phyloP scores from a whole-genome alignment of 2,888 invertebrate species.

The Plutella xylostella region DNA sequence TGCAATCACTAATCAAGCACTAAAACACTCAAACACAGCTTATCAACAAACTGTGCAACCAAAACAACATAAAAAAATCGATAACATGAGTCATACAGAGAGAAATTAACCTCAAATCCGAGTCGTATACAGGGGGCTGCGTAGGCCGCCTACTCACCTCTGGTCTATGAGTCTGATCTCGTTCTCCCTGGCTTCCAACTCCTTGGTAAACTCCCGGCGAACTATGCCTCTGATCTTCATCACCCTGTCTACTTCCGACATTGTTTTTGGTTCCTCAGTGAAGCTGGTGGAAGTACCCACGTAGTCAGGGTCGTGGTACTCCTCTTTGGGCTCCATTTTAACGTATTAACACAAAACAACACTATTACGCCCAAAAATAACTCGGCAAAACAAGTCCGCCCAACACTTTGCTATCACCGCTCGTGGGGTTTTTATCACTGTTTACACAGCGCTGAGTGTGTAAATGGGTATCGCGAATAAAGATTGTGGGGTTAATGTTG shows the following conservation, averaged over 20 bases:
- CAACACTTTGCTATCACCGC: neutral
- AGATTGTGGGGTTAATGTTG: neutral
- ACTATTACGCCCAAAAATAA: constrained; percentile 27
- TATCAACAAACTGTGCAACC: neutral
- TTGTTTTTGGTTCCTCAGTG: constrained; percentile 30
- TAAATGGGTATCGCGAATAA: neutral
- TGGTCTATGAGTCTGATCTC: constrained; percentile 79
- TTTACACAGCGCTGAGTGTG: neutral
- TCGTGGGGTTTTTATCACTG: neutral
- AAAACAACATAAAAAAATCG: neutral
- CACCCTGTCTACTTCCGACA: constrained; percentile 48
- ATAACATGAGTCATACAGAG: neutral
- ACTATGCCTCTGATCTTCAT: constrained; percentile 73
- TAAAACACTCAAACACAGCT: neutral
- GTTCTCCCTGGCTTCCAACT: constrained; percentile 75
- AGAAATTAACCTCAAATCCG: neutral
- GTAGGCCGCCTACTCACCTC: constrained; percentile 52
- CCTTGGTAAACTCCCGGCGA: constrained; percentile 77
- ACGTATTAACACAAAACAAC: too few species aligned
- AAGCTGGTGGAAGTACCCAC: constrained; percentile 34
- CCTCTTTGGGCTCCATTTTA: constrained; percentile 57
- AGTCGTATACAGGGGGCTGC: too few species aligned
- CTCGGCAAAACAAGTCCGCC: neutral
- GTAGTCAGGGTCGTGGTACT: constrained; percentile 73
- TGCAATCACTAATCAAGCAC: neutral